Percentiles rank a stretch among this genome's conserved stretches.
phyloP scores from a whole-genome alignment of 2,888 invertebrate genomes.

The Neoscelio sp. region DNA sequence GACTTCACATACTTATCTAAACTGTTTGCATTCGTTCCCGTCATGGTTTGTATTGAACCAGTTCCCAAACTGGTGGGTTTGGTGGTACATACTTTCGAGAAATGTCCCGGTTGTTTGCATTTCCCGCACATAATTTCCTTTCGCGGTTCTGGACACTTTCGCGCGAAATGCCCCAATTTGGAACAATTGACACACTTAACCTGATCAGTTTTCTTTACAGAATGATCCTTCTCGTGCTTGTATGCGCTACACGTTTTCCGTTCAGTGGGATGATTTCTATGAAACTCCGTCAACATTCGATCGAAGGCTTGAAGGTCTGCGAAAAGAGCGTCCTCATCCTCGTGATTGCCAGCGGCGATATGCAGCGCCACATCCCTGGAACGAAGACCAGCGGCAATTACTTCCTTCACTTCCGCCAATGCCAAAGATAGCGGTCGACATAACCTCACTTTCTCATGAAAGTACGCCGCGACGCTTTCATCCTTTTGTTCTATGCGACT shows the following conservation, averaged over 20 bases:
- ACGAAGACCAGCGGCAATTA: conserved; percentile 7
- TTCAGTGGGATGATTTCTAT: too few species aligned
- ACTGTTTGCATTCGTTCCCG: neutral
- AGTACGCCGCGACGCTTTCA: too few species aligned
- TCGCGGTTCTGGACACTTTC: conserved; percentile 15
- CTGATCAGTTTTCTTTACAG: neutral
- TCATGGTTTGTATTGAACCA: neutral
- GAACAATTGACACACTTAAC: conserved; percentile 6
- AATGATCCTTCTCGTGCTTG: too few species aligned
- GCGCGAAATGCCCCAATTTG: neutral
- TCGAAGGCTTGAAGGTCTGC: neutral
- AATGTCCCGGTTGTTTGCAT: conserved; percentile 16
- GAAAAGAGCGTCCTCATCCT: conserved; percentile 9
- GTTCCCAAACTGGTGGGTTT: neutral
- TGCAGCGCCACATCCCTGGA: conserved; percentile 31
- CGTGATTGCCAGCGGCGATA: conserved; percentile 4
- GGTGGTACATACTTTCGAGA: neutral
- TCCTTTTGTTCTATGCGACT: too few species aligned
- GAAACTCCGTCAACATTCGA: neutral
- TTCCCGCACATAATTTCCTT: neutral
- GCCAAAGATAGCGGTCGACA: too few species aligned
- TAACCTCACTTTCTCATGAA: too few species aligned
- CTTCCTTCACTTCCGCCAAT: neutral
- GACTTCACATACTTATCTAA: conserved; percentile 23
- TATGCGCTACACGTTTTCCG: too few species aligned